These are phyloP conservation scores for Peromyscus maniculatus DNA, from an alignment of 2,113 vertebrate genomes.

Conservation along the genomic window DNA sequence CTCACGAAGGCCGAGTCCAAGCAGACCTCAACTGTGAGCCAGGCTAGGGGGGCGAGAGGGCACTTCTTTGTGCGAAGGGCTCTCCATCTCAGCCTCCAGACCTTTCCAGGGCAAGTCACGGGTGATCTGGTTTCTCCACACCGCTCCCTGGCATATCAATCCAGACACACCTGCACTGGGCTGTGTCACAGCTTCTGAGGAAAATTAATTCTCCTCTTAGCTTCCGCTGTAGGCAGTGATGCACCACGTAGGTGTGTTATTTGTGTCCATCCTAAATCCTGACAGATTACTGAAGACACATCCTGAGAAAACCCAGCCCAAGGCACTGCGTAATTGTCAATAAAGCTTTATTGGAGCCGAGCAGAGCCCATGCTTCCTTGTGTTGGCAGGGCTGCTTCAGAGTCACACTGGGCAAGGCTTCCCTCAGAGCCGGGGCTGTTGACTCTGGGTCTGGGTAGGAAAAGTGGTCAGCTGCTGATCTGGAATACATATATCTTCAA, in stretches of 20 bases:
- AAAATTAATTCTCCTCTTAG: background rate
- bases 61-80: background rate
- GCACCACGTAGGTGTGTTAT: rapidly evolving
- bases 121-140: conserved; percentile 51
- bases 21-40: background rate
- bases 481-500: background rate
- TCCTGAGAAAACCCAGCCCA: background rate
- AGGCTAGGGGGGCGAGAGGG: background rate
- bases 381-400: background rate
- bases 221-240: rapidly evolving
- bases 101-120: background rate
- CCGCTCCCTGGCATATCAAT: background rate
- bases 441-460: background rate
- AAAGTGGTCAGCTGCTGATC: too few relatives aligned
- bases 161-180: background rate
- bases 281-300: background rate
- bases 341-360: conserved; percentile 29
- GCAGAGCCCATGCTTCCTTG: rapidly evolving
- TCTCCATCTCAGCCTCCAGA: background rate
- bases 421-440: background rate
- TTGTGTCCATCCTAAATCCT: background rate
- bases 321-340: background rate
- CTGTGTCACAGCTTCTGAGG: background rate
- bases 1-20: background rate
- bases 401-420: rapidly evolving